Percentiles rank a stretch among this genome's conserved stretches.
phyloP scores from a whole-genome alignment of 2,113 vertebrate genomes.

The Xiphophorus hellerii region DNA sequence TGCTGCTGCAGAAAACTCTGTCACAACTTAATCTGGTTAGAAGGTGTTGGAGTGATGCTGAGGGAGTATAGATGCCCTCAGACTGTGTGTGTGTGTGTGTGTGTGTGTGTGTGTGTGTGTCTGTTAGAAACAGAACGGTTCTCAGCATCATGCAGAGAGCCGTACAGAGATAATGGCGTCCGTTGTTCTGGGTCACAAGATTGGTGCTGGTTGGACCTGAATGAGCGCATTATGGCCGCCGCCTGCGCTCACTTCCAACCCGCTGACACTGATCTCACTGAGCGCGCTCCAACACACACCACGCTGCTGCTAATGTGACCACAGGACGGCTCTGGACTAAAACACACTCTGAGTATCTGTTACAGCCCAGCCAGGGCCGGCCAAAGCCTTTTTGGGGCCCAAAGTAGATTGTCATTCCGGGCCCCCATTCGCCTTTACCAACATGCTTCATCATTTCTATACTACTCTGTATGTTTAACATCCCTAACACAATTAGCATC shows the following conservation, averaged over 20 bases:
- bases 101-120: conserved; percentile 34
- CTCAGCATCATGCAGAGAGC: conserved; percentile 47
- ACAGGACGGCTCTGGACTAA: too few species aligned
- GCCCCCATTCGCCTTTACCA: too few species aligned
- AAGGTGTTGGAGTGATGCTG: conserved; percentile 2
- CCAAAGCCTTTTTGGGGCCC: too few species aligned
- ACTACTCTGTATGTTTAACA: too few species aligned
- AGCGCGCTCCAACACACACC: neutral
- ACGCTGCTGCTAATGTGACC: too few species aligned
- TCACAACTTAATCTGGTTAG: neutral
- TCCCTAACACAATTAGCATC: too few species aligned
- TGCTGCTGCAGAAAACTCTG: neutral
- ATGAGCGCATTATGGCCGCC: conserved; percentile 71
- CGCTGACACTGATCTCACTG: conserved; percentile 51
- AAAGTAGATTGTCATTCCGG: too few species aligned
- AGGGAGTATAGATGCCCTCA: neutral
- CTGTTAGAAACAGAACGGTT: conserved; percentile 24
- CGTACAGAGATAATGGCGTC: conserved; percentile 64
- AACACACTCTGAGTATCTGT: too few species aligned
- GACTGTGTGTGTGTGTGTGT: conserved; percentile 15
- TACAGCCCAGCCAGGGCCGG: too few species aligned
- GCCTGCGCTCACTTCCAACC: conserved; percentile 36
- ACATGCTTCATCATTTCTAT: too few species aligned
- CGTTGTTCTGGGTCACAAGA: conserved; percentile 78
- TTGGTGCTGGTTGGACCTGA: conserved; percentile 57